Evolutionary conservation across 2,113 vertebrate genomes (phyloP), one percentile per base, ranked within the genome.

Genomic region (Prionailurus viverrinus): DNA sequence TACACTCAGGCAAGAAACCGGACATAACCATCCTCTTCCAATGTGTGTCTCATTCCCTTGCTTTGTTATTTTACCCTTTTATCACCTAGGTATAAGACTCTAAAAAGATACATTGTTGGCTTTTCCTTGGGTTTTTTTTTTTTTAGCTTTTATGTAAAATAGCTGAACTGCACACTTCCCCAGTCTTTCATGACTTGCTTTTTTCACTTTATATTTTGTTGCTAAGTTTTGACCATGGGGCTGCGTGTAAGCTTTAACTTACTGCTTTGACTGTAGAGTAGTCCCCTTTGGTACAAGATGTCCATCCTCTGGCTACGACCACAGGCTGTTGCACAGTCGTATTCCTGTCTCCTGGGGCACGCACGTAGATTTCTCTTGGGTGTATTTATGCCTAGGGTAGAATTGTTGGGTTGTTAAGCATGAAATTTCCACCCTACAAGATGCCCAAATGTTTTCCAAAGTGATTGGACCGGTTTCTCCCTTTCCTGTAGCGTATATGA

Each of bases 291-390:
- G 41, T 63, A 25, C 39, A 71, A 4, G 7, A 21, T 63, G 18
- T 41, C 71, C 5, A 16, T 53, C 66, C 65, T 65, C 65, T 51
- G 45, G 74, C 45, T 73, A 3, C 18, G 45, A 41, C 15, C 3
- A 1, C 11, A 65, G 61, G 23, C 55, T 51, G 9, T 1, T 0
- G 0, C 11, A 41, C 2, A 2, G 13, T 3, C 0, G 0, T 48
- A 11, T 53, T 41, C 51, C 61, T 4, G 3, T 48, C 10, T 79
- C 36, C 36, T 36, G 19, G 33, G 4, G 58, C 45, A 1, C 5
- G 13, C n/a, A n/a, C 13, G 16, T 51, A 48, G 63, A 7, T 41
- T 80, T 80, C 63, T 90, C 53, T 48, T 45, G 80, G 55, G 14
- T 4, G 0, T 74, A 1, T 31, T 58, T 19, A 4, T 29, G 27